Percentiles rank a stretch among this genome's conserved stretches.
phyloP scores from a whole-genome alignment of 2,797 vertebrate species.

The Argyrosomus regius region DNA sequence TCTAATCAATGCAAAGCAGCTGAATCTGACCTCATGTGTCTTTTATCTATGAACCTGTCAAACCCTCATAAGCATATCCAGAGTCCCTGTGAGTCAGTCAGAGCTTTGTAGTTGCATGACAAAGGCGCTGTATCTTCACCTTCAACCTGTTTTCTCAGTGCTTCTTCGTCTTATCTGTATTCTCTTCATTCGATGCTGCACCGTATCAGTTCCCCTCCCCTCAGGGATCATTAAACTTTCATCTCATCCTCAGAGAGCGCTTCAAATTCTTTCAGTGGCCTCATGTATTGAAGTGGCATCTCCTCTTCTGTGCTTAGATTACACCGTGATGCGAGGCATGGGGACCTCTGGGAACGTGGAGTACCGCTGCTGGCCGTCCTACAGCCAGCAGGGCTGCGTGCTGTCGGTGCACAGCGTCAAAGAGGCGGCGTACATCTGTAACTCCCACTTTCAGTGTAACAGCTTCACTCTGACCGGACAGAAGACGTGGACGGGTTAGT shows the following conservation, averaged over 20 bases:
- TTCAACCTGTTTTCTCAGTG: background rate
- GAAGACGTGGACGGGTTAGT: constrained; percentile 92
- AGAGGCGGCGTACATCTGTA: constrained; percentile 90
- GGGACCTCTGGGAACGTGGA: constrained; percentile 80
- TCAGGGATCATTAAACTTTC: constrained; percentile 29
- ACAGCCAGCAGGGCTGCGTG: constrained; percentile 90
- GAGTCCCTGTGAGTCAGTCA: background rate
- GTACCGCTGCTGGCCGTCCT: constrained; percentile 93
- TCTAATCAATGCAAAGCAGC: background rate
- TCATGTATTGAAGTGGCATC: constrained; percentile 49
- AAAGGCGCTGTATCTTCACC: background rate
- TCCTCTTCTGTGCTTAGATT: constrained; percentile 82
- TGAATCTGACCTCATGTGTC: no score
- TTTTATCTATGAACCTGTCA: constrained; percentile 4
- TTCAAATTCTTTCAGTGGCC: constrained; percentile 33
- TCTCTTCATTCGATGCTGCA: background rate
- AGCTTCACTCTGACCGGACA: constrained; percentile 87
- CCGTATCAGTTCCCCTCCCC: constrained; percentile 11
- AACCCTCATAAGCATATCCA: background rate
- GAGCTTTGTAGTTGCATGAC: background rate
- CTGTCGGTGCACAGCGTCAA: constrained; percentile 86
- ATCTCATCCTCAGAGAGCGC: constrained; percentile 13
- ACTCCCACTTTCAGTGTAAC: constrained; percentile 85
- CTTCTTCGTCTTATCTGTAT: constrained; percentile 16
- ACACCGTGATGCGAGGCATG: constrained; percentile 85